A percentile compares a stretch with the other conserved stretches of the same genome.
Conservation (phyloP, 2,888 invertebrate genomes). For the Scaptodrosophila latifasciaeformis region DNA sequence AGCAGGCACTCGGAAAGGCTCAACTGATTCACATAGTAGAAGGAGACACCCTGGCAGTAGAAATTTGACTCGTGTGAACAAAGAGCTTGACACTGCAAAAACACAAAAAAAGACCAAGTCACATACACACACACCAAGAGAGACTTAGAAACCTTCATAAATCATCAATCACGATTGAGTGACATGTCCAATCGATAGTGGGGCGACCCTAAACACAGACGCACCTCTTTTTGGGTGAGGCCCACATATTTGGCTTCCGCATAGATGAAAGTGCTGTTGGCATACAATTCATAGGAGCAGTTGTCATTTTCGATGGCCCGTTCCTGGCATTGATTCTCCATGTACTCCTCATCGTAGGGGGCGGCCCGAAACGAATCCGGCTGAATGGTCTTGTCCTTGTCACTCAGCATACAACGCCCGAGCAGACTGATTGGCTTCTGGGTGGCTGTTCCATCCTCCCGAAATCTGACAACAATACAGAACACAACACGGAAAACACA, state of each 20-base stretch:
- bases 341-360: slow-evolving; percentile 85
- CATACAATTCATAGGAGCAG: slow-evolving; percentile 86
- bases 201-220: slow-evolving; percentile 18
- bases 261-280: slow-evolving; percentile 81
- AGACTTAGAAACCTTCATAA: background rate
- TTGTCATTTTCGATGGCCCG: slow-evolving; percentile 77
- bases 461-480: slow-evolving; percentile 39
- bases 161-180: slow-evolving; percentile 49
- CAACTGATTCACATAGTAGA: slow-evolving; percentile 61
- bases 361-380: slow-evolving; percentile 87
- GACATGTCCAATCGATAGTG: slow-evolving; percentile 30
- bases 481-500: background rate
- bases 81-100: slow-evolving; percentile 77
- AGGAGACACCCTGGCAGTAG: slow-evolving; percentile 84
- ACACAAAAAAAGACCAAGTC: background rate
- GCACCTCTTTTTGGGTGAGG: slow-evolving; percentile 74
- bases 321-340: slow-evolving; percentile 87
- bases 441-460: slow-evolving; percentile 22
- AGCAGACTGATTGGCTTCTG: slow-evolving; percentile 64
- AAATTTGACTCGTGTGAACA: slow-evolving; percentile 82
- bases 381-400: slow-evolving; percentile 83
- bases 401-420: slow-evolving; percentile 83
- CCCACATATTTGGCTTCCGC: slow-evolving; percentile 74
- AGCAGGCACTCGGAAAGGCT: slow-evolving; percentile 79
- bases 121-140: background rate